Evolutionary conservation across 37 sponge, comb jelly and placozoan species (phyloP).

Genomic region (Theonella swinhoei): DNA sequence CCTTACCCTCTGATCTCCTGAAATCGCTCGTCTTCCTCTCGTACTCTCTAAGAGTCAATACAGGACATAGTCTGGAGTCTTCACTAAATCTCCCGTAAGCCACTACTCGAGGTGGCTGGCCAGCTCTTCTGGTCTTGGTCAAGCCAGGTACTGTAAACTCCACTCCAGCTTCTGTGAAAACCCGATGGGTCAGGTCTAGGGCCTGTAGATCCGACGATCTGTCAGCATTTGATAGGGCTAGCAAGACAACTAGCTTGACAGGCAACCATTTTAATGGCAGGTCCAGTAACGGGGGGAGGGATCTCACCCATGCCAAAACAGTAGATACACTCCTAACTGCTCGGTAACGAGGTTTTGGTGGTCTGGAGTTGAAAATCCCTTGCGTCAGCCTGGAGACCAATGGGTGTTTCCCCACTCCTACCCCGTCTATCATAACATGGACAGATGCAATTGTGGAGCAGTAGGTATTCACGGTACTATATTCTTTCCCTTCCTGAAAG

Average conservation of each 20-base stretch:
- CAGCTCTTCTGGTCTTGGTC: slow-evolving; percentile 5
- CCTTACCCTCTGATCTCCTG: too few relatives aligned
- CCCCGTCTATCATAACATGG: too few relatives aligned
- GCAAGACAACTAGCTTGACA: background rate
- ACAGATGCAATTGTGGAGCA: too few relatives aligned
- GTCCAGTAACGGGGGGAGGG: too few relatives aligned
- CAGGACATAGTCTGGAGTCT: background rate
- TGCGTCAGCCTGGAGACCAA: too few relatives aligned
- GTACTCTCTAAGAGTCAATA: background rate
- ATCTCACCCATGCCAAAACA: too few relatives aligned
- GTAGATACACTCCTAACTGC: too few relatives aligned
- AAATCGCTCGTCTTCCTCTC: background rate
- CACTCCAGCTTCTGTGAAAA: background rate
- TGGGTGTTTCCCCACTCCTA: too few relatives aligned
- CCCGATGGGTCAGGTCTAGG: background rate
- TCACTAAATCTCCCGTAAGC: background rate
- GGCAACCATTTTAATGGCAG: too few relatives aligned
- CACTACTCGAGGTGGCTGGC: slow-evolving; percentile 1
- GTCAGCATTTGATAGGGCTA: slow-evolving; percentile 3
- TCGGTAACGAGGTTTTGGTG: too few relatives aligned
- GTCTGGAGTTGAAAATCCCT: too few relatives aligned
- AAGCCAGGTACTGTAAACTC: background rate
- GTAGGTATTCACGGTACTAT: too few relatives aligned
- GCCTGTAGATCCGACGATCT: slow-evolving; percentile 2
- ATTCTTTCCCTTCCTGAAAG: background rate